A percentile compares a stretch with the other conserved stretches of the same genome.
Conservation (phyloP, 2,113 vertebrate genomes). For the Lophotis ruficrista region DNA sequence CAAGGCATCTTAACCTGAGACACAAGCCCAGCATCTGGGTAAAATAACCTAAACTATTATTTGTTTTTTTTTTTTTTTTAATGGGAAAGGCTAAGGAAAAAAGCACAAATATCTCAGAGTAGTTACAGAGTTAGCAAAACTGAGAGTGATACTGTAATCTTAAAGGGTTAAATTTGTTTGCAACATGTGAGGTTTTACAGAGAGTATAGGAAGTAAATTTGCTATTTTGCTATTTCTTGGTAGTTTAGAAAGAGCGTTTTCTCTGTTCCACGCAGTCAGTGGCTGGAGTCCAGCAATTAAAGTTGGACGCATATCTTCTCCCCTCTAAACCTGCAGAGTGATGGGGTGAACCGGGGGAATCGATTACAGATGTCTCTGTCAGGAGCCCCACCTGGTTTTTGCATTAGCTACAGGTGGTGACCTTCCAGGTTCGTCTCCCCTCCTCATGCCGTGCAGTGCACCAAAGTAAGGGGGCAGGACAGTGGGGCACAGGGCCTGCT, state of each 20-base stretch:
- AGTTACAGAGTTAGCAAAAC: background rate
- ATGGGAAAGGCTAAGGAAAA: background rate
- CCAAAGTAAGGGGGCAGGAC: background rate
- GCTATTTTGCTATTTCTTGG: background rate
- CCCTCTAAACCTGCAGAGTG: background rate
- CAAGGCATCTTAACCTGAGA: background rate
- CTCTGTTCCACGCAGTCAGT: background rate
- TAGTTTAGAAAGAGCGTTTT: background rate
- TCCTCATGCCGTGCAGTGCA: background rate
- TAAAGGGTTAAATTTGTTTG: background rate
- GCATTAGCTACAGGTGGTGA: constrained; percentile 45
- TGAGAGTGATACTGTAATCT: background rate
- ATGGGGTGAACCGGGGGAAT: background rate
- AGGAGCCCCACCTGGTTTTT: constrained; percentile 47
- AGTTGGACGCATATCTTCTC: background rate
- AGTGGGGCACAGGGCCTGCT: background rate
- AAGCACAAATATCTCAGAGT: background rate
- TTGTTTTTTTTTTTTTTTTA: background rate
- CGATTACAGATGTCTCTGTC: constrained; percentile 9
- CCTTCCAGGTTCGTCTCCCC: constrained; percentile 29
- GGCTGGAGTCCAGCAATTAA: background rate
- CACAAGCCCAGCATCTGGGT: background rate
- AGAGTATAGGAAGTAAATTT: background rate
- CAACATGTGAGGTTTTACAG: background rate
- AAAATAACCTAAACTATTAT: background rate